phyloP scores from a whole-genome alignment of 2,888 invertebrate species.

The Volucella bombylans region DNA sequence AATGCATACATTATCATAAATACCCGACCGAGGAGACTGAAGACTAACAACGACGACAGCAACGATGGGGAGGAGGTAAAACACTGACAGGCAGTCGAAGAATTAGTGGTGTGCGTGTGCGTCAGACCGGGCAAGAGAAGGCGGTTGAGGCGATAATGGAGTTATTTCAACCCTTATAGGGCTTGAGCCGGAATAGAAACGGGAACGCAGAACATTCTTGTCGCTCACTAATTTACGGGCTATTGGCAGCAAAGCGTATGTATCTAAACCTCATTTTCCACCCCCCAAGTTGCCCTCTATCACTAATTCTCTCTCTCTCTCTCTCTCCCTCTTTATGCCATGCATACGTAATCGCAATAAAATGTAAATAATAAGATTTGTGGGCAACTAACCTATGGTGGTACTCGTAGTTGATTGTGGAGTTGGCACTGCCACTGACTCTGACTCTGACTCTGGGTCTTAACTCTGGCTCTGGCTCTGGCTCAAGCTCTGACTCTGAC shows the following conservation, averaged over 20 bases:
- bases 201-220: constrained; percentile 14
- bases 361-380: constrained; percentile 73
- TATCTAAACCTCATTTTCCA: constrained; percentile 32
- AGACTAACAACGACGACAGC: neutral
- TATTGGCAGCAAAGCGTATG: constrained; percentile 49
- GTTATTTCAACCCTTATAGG: constrained; percentile 71
- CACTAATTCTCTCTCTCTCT: constrained; percentile 8
- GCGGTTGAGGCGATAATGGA: constrained; percentile 63
- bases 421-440: neutral
- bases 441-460: too few species aligned
- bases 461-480: too few species aligned
- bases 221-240: constrained; percentile 59
- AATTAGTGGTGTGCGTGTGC: neutral
- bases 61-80: constrained; percentile 50
- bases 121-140: constrained; percentile 5
- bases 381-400: constrained; percentile 37
- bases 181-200: constrained; percentile 34
- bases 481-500: too few species aligned
- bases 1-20: constrained; percentile 74
- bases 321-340: constrained; percentile 23
- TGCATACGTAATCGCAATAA: constrained; percentile 71
- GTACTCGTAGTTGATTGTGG: constrained; percentile 24
- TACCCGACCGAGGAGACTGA: constrained; percentile 14
- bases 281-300: neutral
- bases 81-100: neutral